Percentiles rank a stretch among this genome's conserved stretches.
Conservation (phyloP, 2,888 invertebrate genomes). For the Eucera pruinosa region DNA sequence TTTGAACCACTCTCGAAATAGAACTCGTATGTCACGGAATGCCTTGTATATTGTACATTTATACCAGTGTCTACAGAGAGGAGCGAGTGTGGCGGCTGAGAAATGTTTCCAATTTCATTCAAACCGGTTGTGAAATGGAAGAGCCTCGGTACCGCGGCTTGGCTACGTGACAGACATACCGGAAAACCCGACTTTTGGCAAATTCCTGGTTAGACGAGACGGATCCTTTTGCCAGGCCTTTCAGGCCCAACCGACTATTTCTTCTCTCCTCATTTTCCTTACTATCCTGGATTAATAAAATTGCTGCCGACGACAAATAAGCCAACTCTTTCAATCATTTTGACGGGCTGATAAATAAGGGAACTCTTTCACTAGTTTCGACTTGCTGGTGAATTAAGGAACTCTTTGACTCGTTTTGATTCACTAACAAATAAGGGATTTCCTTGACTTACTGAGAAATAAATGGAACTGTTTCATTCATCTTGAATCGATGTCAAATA, state of each 20-base stretch:
- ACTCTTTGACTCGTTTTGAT: too few species aligned
- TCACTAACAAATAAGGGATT: too few species aligned
- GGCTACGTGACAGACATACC: conserved; percentile 82
- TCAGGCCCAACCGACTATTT: conserved; percentile 40
- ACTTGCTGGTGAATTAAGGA: too few species aligned
- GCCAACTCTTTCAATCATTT: neutral
- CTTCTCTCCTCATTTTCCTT: conserved; percentile 74
- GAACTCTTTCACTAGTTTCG: too few species aligned
- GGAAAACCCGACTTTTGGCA: conserved; percentile 70
- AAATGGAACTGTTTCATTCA: too few species aligned
- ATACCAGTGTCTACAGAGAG: conserved; percentile 16
- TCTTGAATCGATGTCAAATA: too few species aligned
- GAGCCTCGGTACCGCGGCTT: conserved; percentile 65
- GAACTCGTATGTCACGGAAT: conserved; percentile 30
- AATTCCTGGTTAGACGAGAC: conserved; percentile 70
- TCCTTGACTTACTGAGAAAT: too few species aligned
- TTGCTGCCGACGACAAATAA: conserved; percentile 64
- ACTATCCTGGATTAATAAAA: conserved; percentile 76
- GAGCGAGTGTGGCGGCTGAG: conserved; percentile 70
- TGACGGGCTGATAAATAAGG: neutral
- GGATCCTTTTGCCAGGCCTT: conserved; percentile 50
- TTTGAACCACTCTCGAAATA: conserved; percentile 2
- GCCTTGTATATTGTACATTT: conserved; percentile 14
- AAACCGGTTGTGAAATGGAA: conserved; percentile 78
- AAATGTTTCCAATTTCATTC: conserved; percentile 84